Conservation (phyloP, 1,140 invertebrate species). For the Leptopilina boulardi region DNA sequence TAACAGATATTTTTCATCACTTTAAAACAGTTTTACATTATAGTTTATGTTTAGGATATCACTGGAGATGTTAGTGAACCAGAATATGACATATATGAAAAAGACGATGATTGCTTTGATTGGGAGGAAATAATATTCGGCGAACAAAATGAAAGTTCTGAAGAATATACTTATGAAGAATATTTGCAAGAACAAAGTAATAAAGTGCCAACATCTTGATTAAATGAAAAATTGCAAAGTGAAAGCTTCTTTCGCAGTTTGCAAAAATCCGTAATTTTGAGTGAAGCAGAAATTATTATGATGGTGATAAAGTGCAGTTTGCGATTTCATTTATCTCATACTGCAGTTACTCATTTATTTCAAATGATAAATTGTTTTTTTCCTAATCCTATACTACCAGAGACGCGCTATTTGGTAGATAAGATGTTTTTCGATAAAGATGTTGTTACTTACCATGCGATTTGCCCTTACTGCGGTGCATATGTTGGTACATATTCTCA, state of each 20-base stretch:
- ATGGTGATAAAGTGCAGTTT: background rate
- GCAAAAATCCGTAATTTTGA: background rate
- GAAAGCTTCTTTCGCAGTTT: background rate
- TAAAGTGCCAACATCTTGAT: background rate
- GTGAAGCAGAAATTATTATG: background rate
- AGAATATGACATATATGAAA: too few relatives aligned
- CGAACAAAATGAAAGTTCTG: too few relatives aligned
- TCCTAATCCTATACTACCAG: conserved; percentile 39
- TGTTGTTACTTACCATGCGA: conserved; percentile 42
- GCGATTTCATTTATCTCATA: background rate
- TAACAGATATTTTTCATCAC: too few relatives aligned
- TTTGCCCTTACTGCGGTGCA: conserved; percentile 40
- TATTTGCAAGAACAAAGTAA: background rate
- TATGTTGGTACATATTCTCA: conserved; percentile 31
- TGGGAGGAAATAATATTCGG: too few relatives aligned
- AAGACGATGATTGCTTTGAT: too few relatives aligned
- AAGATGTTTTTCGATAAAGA: conserved; percentile 44
- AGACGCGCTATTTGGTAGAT: conserved; percentile 44
- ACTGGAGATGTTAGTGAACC: too few relatives aligned
- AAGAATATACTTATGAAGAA: background rate
- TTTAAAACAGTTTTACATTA: too few relatives aligned
- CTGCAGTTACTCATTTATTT: background rate
- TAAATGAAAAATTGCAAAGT: background rate
- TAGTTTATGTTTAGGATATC: too few relatives aligned
- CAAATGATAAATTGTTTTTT: conserved; percentile 48